Percentiles rank a stretch among this genome's conserved stretches.
phyloP scores from a whole-genome alignment of 2,113 vertebrate species.

The Chloropsis hardwickii region DNA sequence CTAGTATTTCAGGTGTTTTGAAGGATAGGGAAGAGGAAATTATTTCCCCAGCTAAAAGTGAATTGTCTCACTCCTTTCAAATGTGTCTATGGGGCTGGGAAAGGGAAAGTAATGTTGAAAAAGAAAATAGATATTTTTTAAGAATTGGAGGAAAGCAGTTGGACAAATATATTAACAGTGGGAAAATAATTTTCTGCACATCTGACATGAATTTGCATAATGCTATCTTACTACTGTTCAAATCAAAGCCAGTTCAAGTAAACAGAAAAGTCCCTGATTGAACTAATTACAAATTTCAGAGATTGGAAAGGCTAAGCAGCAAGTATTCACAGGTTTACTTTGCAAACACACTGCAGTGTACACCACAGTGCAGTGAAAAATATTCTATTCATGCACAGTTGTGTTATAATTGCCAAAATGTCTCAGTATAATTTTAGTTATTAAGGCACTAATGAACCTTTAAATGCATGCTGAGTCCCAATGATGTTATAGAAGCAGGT shows the following conservation, averaged over 20 bases:
- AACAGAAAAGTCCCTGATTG: background rate
- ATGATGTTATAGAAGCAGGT: background rate
- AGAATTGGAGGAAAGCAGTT: background rate
- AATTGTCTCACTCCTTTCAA: background rate
- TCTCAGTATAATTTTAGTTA: conserved; percentile 20
- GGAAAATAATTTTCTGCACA: background rate
- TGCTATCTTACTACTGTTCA: background rate
- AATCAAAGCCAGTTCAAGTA: conserved; percentile 31
- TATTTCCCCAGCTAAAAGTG: background rate
- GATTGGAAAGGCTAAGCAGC: background rate
- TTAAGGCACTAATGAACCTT: conserved; percentile 32
- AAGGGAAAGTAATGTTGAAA: background rate
- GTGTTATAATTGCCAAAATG: conserved; percentile 44
- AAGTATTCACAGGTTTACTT: background rate
- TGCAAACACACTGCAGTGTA: background rate
- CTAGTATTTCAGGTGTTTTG: background rate
- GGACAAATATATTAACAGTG: background rate
- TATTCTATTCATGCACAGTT: conserved; percentile 1
- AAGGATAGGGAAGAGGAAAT: background rate
- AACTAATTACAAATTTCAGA: conserved; percentile 10
- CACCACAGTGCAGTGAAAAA: background rate
- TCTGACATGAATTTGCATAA: background rate
- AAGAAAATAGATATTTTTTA: background rate
- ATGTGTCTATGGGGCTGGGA: background rate
- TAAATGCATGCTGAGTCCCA: background rate